These are phyloP conservation scores for Periplaneta americana DNA, from an alignment of 1,140 invertebrate genomes.

Conservation along the genomic window DNA sequence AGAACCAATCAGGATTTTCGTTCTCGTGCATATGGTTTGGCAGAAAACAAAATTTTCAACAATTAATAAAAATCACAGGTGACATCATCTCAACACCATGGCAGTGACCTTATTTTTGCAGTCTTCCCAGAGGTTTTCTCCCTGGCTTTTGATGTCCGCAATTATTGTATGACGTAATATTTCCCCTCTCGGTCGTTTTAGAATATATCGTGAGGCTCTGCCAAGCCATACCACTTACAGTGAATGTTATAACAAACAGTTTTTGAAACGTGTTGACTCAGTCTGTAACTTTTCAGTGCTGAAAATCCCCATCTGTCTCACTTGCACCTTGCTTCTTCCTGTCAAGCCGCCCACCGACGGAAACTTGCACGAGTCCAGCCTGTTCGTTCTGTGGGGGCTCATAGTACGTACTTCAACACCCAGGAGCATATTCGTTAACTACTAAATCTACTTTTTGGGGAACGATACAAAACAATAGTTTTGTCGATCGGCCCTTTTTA, in stretches of 20 bases:
- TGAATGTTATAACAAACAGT: background rate
- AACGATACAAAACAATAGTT: conserved; percentile 24
- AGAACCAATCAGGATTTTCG: conserved; percentile 23
- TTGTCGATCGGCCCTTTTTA: conserved; percentile 14
- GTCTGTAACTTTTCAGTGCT: conserved; percentile 21
- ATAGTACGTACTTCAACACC: conserved; percentile 4
- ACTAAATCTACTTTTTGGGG: conserved; percentile 17
- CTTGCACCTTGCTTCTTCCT: conserved; percentile 17
- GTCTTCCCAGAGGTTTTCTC: conserved; percentile 5
- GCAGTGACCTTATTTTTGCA: conserved; percentile 15
- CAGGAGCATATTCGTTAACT: conserved; percentile 9
- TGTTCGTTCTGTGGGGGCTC: background rate
- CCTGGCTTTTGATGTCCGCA: background rate
- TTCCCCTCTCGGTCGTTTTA: background rate
- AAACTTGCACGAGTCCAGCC: background rate
- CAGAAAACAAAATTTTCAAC: conserved; percentile 13
- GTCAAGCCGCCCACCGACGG: no score
- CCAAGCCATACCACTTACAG: conserved; percentile 14
- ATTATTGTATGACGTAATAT: background rate
- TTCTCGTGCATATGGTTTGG: conserved; percentile 16
- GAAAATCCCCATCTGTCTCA: conserved; percentile 18
- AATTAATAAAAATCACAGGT: conserved; percentile 9
- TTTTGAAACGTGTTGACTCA: conserved; percentile 19
- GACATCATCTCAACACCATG: conserved; percentile 8
- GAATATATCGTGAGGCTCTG: conserved; percentile 14